phyloP scores from a whole-genome alignment of 37 sponge, comb jelly and placozoan species.

The Ephydatia muelleri region DNA sequence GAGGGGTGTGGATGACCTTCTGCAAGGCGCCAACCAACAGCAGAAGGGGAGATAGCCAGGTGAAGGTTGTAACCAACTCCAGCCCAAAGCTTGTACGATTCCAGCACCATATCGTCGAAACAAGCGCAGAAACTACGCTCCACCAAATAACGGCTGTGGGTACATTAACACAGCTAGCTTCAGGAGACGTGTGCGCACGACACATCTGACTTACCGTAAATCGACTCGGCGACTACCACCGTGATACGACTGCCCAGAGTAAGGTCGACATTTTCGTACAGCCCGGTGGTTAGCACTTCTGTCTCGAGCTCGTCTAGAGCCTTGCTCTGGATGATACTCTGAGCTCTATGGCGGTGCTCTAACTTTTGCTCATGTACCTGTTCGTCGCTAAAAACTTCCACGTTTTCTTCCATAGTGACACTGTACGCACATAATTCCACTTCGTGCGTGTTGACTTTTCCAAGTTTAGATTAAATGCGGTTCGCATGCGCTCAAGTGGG shows the following conservation, averaged over 20 bases:
- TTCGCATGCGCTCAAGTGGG: background rate
- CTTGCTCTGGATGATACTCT: constrained; percentile 61
- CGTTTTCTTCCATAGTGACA: background rate
- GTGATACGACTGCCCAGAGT: constrained; percentile 31
- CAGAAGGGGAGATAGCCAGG: constrained; percentile 62
- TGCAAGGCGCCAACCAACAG: constrained; percentile 24
- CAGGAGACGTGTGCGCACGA: background rate
- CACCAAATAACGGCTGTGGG: constrained; percentile 66
- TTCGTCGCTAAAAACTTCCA: background rate
- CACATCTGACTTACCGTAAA: constrained; percentile 35
- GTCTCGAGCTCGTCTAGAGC: constrained; percentile 61
- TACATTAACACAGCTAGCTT: background rate
- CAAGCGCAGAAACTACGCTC: constrained; percentile 50
- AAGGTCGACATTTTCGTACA: constrained; percentile 40
- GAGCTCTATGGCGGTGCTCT: constrained; percentile 54
- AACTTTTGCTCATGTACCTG: background rate
- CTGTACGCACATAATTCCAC: background rate
- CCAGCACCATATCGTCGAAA: constrained; percentile 65
- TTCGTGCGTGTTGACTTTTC: background rate
- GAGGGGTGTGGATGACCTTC: constrained; percentile 17
- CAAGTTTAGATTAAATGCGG: background rate
- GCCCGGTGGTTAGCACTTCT: constrained; percentile 44
- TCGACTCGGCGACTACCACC: constrained; percentile 34
- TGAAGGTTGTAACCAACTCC: constrained; percentile 15
- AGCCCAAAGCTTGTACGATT: constrained; percentile 18